These are phyloP conservation scores for Hydrotaea cyrtoneurina DNA, from an alignment of 2,888 invertebrate species.

Conservation along the genomic window DNA sequence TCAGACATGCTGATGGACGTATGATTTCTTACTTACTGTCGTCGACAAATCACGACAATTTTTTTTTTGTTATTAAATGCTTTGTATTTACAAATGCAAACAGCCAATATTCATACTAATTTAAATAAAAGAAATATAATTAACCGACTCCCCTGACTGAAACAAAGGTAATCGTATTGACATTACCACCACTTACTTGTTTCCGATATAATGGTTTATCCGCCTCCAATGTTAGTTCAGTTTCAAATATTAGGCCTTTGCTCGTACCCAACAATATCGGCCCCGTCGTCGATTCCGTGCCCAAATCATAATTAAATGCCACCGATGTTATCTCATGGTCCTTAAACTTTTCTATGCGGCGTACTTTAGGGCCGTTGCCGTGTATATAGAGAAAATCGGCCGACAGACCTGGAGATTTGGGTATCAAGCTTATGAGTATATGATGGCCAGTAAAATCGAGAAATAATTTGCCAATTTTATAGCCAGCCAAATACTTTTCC, in stretches of 20 bases:
- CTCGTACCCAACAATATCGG: slow-evolving; percentile 94
- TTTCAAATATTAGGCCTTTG: slow-evolving; percentile 94
- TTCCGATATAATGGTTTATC: slow-evolving; percentile 93
- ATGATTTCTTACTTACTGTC: too few species aligned
- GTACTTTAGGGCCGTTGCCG: slow-evolving; percentile 88
- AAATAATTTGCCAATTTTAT: slow-evolving; percentile 77
- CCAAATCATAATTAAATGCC: slow-evolving; percentile 91
- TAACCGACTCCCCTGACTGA: too few species aligned
- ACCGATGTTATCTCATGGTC: slow-evolving; percentile 93
- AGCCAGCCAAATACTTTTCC: slow-evolving; percentile 78
- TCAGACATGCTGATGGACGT: too few species aligned
- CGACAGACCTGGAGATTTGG: slow-evolving; percentile 81
- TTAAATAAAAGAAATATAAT: too few species aligned
- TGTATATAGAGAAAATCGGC: slow-evolving; percentile 92
- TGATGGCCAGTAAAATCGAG: slow-evolving; percentile 94
- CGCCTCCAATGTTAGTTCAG: slow-evolving; percentile 90
- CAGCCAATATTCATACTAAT: too few species aligned
- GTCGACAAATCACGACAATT: too few species aligned
- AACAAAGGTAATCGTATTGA: too few species aligned
- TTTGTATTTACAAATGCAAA: too few species aligned
- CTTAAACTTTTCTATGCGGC: slow-evolving; percentile 82
- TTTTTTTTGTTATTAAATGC: too few species aligned
- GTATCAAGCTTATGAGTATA: slow-evolving; percentile 86
- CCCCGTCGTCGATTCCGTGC: slow-evolving; percentile 87
- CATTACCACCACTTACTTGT: slow-evolving; percentile 83